Percentiles rank a stretch among this genome's conserved stretches.
These are phyloP conservation scores for Gambusia yucatana DNA, from an alignment of 2,797 vertebrate genomes.

Conservation along the genomic window DNA sequence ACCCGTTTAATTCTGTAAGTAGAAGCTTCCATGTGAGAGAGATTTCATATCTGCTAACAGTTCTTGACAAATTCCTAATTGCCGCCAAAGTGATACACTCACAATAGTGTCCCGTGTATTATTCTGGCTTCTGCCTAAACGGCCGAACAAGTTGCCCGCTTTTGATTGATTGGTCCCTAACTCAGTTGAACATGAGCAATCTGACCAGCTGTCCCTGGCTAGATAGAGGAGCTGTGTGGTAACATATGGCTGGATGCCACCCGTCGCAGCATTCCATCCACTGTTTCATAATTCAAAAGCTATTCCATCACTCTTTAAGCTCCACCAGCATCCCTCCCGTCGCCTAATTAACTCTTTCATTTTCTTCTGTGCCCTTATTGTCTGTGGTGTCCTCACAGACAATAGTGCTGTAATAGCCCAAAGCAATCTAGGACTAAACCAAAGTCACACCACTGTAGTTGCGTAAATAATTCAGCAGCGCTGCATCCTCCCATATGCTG, in stretches of 20 bases:
- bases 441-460: constrained; percentile 52
- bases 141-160: constrained; percentile 57
- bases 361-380: constrained; percentile 27
- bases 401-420: constrained; percentile 44
- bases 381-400: constrained; percentile 34
- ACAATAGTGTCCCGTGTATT: constrained; percentile 57
- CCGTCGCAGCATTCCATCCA: constrained; percentile 72
- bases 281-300: constrained; percentile 79
- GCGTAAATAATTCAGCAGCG: constrained; percentile 59
- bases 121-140: constrained; percentile 60
- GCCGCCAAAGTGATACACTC: constrained; percentile 58
- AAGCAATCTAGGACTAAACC: constrained; percentile 35
- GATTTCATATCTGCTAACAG: constrained; percentile 51
- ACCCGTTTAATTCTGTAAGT: constrained; percentile 26
- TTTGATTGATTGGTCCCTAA: constrained; percentile 84
- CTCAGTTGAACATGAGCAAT: constrained; percentile 76
- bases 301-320: constrained; percentile 73
- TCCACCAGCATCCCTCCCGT: constrained; percentile 49
- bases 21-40: constrained; percentile 13
- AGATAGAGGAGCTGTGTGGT: constrained; percentile 67
- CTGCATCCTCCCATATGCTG: constrained; percentile 63
- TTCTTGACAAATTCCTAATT: constrained; percentile 64
- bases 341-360: constrained; percentile 73
- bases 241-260: constrained; percentile 79
- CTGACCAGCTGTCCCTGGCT: constrained; percentile 80